Conservation (phyloP, 2,113 vertebrate species). For the Anarhynchus alexandrinus region DNA sequence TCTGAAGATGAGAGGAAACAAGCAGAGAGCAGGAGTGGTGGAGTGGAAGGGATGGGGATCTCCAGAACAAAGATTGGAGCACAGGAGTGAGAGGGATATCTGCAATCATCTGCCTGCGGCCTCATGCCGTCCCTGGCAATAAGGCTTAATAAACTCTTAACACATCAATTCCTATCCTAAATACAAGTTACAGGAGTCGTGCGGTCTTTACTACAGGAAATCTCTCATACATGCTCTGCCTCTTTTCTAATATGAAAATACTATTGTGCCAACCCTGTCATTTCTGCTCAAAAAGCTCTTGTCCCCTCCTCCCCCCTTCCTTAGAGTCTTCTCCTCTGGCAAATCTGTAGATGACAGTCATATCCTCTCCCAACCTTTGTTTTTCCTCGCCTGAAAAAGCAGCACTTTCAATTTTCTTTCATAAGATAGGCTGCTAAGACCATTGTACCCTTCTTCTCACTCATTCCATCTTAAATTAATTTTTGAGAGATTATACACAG, state of each 20-base stretch:
- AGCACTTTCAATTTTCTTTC: background rate
- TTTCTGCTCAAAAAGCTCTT: background rate
- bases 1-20: background rate
- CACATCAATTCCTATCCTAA: background rate
- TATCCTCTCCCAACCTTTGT: background rate
- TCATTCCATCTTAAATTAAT: background rate
- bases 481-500: background rate
- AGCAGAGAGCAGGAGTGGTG: background rate
- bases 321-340: background rate
- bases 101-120: background rate
- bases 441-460: background rate
- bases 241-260: background rate
- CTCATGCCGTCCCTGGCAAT: background rate
- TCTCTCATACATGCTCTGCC: background rate
- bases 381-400: background rate
- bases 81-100: background rate
- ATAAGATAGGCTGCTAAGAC: background rate
- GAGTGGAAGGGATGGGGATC: background rate
- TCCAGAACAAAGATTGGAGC: background rate
- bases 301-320: background rate
- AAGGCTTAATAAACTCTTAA: background rate
- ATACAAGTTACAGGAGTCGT: background rate
- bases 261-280: rapidly evolving
- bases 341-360: background rate
- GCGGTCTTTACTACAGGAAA: background rate